A percentile compares a stretch with the other conserved stretches of the same genome.
phyloP scores from a whole-genome alignment of 2,113 vertebrate genomes.

The Antigone vipio region DNA sequence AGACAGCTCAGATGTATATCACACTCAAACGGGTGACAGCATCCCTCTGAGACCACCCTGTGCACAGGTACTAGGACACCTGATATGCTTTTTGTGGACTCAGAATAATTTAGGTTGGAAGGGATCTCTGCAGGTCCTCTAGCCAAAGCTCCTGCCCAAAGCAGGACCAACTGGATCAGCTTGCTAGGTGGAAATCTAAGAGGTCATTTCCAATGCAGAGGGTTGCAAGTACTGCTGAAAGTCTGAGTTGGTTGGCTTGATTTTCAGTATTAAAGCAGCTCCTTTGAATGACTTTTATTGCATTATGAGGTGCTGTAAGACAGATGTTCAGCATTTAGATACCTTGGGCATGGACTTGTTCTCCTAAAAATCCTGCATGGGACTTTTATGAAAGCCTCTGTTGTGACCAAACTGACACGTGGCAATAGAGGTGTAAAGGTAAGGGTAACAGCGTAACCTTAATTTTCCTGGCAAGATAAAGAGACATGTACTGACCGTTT shows the following conservation, averaged over 20 bases:
- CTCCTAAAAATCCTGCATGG: not conserved
- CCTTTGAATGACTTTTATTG: not conserved
- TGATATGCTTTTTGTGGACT: not conserved
- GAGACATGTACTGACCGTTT: not conserved
- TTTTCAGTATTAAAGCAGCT: not conserved
- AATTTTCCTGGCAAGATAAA: not conserved
- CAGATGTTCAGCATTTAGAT: not conserved
- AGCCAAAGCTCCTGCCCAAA: not conserved
- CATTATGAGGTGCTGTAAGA: not conserved
- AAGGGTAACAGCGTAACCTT: not conserved
- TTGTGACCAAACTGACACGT: not conserved
- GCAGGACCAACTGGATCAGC: not conserved
- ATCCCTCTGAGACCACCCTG: not conserved
- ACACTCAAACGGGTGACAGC: not conserved
- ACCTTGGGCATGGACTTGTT: not conserved
- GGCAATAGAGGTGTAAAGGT: not conserved
- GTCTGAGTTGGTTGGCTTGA: not conserved
- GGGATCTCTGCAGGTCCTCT: not conserved
- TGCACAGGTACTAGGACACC: not conserved
- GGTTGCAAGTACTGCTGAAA: not conserved
- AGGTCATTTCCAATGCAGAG: not conserved
- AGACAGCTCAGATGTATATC: not conserved
- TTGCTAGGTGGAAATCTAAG: not conserved
- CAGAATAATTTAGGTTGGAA: not conserved
- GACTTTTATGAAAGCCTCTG: not conserved